Percentiles rank a stretch among this genome's conserved stretches.
These are phyloP conservation scores for Desmophyllum pertusum DNA, from an alignment of 92 coral and sea anemone genomes.

Conservation along the genomic window DNA sequence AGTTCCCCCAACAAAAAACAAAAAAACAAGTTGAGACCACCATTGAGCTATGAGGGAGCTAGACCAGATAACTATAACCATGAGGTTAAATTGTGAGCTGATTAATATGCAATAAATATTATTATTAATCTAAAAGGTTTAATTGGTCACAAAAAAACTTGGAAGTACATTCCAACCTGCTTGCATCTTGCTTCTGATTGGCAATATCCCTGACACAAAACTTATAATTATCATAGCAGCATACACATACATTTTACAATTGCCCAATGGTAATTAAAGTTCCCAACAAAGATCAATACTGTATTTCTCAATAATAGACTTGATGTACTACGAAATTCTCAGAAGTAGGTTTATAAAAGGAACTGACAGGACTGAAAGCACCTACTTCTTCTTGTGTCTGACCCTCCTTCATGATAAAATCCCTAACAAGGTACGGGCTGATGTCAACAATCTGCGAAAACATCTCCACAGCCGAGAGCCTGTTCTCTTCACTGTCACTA, in stretches of 20 bases:
- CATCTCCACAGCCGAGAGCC: slow-evolving; percentile 86
- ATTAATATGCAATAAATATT: too few relatives aligned
- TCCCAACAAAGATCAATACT: background rate
- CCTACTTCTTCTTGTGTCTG: slow-evolving; percentile 81
- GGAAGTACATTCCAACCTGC: too few relatives aligned
- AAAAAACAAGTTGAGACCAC: too few relatives aligned
- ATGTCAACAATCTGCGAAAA: slow-evolving; percentile 95
- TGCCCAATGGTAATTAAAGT: too few relatives aligned
- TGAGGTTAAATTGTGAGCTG: too few relatives aligned
- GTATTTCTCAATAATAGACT: too few relatives aligned
- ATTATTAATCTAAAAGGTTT: too few relatives aligned
- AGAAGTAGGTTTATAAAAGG: background rate
- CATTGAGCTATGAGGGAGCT: too few relatives aligned
- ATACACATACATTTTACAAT: too few relatives aligned
- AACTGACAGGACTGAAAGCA: background rate
- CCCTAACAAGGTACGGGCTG: slow-evolving; percentile 96
- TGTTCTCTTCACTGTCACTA: slow-evolving; percentile 77
- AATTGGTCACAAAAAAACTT: too few relatives aligned
- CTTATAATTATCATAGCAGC: background rate
- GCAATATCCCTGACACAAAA: background rate
- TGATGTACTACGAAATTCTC: background rate
- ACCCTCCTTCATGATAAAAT: slow-evolving; percentile 90
- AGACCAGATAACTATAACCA: too few relatives aligned
- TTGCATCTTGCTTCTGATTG: too few relatives aligned
- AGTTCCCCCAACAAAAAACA: background rate